phyloP scores from a whole-genome alignment of 2,888 invertebrate species.

The Eupithecia vulgata region DNA sequence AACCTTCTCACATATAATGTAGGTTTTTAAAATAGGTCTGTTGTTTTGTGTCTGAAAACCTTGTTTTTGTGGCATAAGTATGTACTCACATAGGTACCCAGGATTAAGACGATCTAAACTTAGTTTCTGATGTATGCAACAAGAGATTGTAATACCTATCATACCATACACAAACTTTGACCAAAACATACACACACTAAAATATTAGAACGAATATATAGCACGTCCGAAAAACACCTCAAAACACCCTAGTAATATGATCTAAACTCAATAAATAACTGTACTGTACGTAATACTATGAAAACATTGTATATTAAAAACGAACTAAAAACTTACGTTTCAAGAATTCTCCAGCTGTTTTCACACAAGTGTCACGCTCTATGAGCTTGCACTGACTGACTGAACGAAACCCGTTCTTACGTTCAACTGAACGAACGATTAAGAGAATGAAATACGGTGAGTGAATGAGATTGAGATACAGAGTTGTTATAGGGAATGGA shows the following conservation, averaged over 20 bases:
- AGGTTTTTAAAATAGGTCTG: background rate
- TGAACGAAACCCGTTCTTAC: conserved; percentile 26
- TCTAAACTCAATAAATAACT: background rate
- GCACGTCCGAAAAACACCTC: background rate
- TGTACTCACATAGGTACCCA: background rate
- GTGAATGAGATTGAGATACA: conserved; percentile 12
- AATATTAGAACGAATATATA: conserved; percentile 4
- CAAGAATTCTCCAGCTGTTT: conserved; percentile 24
- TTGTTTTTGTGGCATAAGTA: background rate
- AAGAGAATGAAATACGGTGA: conserved; percentile 15
- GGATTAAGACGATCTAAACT: background rate
- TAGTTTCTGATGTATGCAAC: background rate
- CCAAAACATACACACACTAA: conserved; percentile 17
- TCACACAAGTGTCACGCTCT: conserved; percentile 26
- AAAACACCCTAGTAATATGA: no score
- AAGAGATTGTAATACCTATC: background rate
- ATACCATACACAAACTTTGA: conserved; percentile 9
- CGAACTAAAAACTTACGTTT: conserved; percentile 25
- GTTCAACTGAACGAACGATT: conserved; percentile 27
- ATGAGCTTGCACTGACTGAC: conserved; percentile 29
- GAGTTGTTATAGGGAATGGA: conserved; percentile 5
- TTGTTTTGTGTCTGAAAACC: background rate
- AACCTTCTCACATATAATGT: no score
- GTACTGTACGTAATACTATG: background rate
- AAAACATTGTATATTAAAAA: background rate